Conservation (phyloP, 2,797 vertebrate species). For the Enteromius viviparus region DNA sequence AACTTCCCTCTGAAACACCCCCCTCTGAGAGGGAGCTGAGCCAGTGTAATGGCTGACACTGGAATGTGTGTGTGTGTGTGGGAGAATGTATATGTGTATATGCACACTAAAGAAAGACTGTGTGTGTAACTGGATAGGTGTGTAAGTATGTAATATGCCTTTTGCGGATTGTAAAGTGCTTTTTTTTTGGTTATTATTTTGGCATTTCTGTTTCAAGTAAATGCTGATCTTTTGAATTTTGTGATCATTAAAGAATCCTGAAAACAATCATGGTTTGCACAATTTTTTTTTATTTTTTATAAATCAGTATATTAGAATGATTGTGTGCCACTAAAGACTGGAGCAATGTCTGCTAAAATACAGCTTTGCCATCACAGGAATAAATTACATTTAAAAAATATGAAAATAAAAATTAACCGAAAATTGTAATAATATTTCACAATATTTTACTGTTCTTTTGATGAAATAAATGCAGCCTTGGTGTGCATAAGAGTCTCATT, state of each 20-base stretch:
- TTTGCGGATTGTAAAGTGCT: too few relatives aligned
- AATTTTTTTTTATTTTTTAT: neutral
- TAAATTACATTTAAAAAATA: neutral
- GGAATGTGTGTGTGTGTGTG: constrained; percentile 18
- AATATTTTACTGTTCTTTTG: neutral
- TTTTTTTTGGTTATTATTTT: neutral
- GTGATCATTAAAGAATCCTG: neutral
- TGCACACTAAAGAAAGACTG: constrained; percentile 5
- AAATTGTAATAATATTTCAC: neutral
- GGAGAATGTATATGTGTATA: neutral
- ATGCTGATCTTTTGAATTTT: neutral
- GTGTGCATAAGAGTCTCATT: neutral
- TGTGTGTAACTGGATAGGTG: constrained; percentile 3
- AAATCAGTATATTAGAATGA: neutral
- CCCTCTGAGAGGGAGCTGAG: constrained; percentile 20
- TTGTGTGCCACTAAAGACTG: neutral
- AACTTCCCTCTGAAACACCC: constrained; percentile 14
- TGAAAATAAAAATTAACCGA: neutral
- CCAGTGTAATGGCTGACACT: constrained; percentile 28
- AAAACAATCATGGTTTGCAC: neutral
- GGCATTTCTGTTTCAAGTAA: neutral
- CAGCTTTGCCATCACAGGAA: neutral
- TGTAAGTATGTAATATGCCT: neutral
- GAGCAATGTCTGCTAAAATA: neutral
- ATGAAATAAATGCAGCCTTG: neutral